phyloP scores from a whole-genome alignment of 2,888 invertebrate species.

The Drosophila lacicola region DNA sequence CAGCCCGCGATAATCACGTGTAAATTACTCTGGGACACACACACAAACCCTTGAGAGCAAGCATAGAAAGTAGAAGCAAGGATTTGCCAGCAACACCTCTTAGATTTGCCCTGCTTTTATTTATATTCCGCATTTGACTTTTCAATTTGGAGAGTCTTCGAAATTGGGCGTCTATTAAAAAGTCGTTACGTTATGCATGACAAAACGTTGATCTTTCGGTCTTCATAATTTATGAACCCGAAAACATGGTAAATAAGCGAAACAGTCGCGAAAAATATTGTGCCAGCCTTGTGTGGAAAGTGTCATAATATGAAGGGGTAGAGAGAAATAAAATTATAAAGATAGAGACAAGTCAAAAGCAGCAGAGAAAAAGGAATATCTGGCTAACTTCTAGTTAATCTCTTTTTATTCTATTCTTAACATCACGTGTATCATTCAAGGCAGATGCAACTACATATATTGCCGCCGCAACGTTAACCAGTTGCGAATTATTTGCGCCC shows the following conservation, averaged over 20 bases:
- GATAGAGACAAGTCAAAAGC: neutral
- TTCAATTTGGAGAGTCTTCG: conserved; percentile 46
- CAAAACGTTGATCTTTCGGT: conserved; percentile 30
- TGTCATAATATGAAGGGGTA: conserved; percentile 2
- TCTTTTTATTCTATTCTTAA: too few relatives aligned
- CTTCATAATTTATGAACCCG: conserved; percentile 27
- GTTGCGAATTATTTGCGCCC: neutral
- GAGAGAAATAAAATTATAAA: neutral
- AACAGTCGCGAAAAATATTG: conserved; percentile 24
- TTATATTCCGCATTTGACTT: conserved; percentile 31
- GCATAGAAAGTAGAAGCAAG: neutral
- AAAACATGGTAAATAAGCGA: conserved; percentile 40
- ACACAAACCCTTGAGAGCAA: conserved; percentile 14
- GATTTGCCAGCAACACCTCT: conserved; percentile 7
- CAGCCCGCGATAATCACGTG: conserved; percentile 67
- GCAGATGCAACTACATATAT: neutral
- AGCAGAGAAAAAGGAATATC: too few relatives aligned
- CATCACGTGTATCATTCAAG: too few relatives aligned
- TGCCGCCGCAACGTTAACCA: neutral
- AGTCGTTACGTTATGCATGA: conserved; percentile 35
- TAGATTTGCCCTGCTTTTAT: conserved; percentile 7
- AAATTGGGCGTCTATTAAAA: conserved; percentile 54
- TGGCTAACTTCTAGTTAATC: too few relatives aligned
- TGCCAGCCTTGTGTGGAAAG: conserved; percentile 6
- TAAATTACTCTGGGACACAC: conserved; percentile 52